Evolutionary conservation across 2,113 vertebrate species (phyloP).

Genomic region (Himantopus leucocephalus): DNA sequence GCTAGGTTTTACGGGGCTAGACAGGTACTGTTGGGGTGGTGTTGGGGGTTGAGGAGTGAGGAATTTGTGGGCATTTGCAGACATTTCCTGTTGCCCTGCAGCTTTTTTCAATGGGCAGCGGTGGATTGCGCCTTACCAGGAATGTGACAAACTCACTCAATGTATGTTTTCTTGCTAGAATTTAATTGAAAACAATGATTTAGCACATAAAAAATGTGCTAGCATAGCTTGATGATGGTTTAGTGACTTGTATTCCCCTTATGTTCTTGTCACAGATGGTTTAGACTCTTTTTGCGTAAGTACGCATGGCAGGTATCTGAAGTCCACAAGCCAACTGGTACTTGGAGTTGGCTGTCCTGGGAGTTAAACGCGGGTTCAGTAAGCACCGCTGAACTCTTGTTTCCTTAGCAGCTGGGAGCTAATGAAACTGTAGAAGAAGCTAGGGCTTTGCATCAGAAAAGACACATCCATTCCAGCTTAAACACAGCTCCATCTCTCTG

Average conservation of each 20-base stretch:
- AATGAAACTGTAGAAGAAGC: neutral
- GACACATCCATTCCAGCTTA: neutral
- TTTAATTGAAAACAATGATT: neutral
- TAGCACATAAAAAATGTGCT: slow-evolving; percentile 2
- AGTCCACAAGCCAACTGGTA: neutral
- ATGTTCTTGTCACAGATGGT: neutral
- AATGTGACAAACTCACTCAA: neutral
- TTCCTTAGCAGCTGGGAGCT: slow-evolving; percentile 25
- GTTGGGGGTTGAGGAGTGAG: neutral
- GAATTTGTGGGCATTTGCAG: neutral
- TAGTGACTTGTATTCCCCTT: neutral
- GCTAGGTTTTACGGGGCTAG: neutral
- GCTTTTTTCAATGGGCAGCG: neutral
- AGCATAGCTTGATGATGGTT: neutral
- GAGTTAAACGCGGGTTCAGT: neutral
- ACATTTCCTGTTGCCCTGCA: neutral
- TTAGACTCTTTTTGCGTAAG: neutral
- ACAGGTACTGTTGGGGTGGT: neutral
- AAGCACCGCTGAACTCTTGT: slow-evolving; percentile 2
- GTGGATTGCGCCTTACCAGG: neutral
- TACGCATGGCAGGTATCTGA: neutral
- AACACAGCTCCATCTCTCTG: neutral
- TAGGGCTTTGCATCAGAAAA: neutral
- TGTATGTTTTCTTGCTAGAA: neutral
- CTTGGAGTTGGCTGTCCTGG: neutral